Percentiles rank a stretch among this genome's conserved stretches.
Evolutionary conservation across 2,888 invertebrate genomes (phyloP).

Genomic region (Ichneumoninae sp.): DNA sequence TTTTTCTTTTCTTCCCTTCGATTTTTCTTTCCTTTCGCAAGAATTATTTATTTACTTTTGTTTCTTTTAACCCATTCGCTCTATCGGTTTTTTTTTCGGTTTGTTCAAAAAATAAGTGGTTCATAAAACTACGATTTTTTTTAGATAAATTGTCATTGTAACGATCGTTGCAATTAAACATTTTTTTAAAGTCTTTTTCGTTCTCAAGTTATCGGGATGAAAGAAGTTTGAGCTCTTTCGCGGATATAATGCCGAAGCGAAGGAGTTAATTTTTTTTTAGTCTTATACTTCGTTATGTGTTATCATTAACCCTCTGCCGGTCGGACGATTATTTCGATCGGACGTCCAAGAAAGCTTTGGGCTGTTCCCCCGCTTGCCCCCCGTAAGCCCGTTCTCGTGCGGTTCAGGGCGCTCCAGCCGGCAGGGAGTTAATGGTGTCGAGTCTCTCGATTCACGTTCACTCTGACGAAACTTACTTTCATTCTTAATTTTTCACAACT

Average conservation of each 20-base stretch:
- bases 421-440: neutral
- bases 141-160: too few relatives aligned
- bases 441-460: neutral
- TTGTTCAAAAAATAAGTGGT: neutral
- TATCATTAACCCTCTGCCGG: neutral
- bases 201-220: neutral
- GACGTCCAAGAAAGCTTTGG: too few relatives aligned
- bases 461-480: neutral
- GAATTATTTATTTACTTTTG: neutral
- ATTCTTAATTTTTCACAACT: neutral
- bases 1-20: constrained; percentile 38
- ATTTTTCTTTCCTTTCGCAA: neutral
- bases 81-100: neutral
- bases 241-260: neutral
- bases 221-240: neutral
- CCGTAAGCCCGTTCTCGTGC: too few relatives aligned
- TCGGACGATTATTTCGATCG: too few relatives aligned
- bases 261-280: neutral
- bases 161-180: too few relatives aligned
- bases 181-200: neutral
- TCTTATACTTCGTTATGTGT: neutral
- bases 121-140: too few relatives aligned
- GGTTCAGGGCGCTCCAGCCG: too few relatives aligned
- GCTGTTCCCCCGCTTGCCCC: too few relatives aligned
- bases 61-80: neutral